Base-by-base conservation (phyloP, 2,113 vertebrate species). In the Mola mola region DNA sequence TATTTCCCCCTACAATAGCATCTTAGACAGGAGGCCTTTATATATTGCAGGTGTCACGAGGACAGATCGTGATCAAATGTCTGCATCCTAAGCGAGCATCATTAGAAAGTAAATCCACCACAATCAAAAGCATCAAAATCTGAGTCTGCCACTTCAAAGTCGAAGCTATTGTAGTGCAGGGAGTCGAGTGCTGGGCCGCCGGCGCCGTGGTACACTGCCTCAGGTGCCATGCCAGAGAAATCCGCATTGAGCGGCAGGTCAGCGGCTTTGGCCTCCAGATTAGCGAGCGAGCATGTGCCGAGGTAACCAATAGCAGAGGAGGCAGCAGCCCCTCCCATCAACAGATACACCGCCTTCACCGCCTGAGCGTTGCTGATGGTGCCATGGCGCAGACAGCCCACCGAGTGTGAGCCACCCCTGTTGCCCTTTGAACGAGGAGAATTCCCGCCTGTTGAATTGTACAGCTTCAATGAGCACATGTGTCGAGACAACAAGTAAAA, bases 51-150 rank as follows among this genome's bases (percentile, higher is more conserved):
- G 9, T 2, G 28, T 9, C 9, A 5, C 9, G n/a, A n/a, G n/a
- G 28, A 29, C 28, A 5, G 9, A 29, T 29, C 28, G 9, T 5
- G 28, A 5, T 29, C 2, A 5, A 29, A 9, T 29, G 9, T 29
- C 28, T 29, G 28, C 28, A 29, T 29, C 28, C 28, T 7, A 29
- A 15, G 4, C 2, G 15, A 11, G 40, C 11, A 26, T 15, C 6
- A 21, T 78, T 78, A 94, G 76, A 94, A 93, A 34, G 88, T 87
- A 62, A 93, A 93, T 3, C 89, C 92, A 10, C 92, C 90, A 50
- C 90, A 94, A 65, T 94, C 92, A 56, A 93, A 93, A 41, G 83
- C 78, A 47, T 93, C 91, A 40, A 92, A 93, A 81, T 93, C 92
- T n/a, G 91, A 90, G 62, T 93, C 90, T 25, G 56, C 70, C 70